Evolutionary conservation across 2,888 invertebrate genomes (phyloP).

Genomic region (Cetonia aurata): DNA sequence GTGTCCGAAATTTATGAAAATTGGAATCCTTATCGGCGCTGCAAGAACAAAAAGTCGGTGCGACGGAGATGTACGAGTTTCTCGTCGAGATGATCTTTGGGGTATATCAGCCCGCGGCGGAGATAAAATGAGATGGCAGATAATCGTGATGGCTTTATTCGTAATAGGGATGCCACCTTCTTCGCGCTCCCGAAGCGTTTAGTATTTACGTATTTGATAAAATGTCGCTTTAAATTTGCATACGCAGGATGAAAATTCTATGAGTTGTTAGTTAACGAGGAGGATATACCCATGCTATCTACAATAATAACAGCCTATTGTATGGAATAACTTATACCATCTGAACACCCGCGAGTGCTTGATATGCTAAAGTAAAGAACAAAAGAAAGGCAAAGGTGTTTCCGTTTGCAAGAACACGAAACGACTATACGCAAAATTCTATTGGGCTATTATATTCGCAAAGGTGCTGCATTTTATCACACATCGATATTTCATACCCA

Average conservation of each 20-base stretch:
- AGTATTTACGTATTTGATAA: constrained; percentile 20
- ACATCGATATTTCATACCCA: too few relatives aligned
- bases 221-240: constrained; percentile 3
- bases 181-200: constrained; percentile 18
- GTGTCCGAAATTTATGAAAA: constrained; percentile 60
- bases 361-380: too few relatives aligned
- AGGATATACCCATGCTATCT: too few relatives aligned
- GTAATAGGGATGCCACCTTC: neutral
- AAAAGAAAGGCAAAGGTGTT: too few relatives aligned
- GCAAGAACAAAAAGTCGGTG: constrained; percentile 23
- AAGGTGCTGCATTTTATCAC: too few relatives aligned
- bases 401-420: too few relatives aligned
- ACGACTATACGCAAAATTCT: too few relatives aligned
- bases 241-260: neutral
- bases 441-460: too few relatives aligned
- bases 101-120: constrained; percentile 20
- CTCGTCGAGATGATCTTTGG: constrained; percentile 13
- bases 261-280: too few relatives aligned
- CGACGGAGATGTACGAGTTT: constrained; percentile 20
- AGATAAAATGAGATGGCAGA: constrained; percentile 22
- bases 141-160: constrained; percentile 20
- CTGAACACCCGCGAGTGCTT: too few relatives aligned
- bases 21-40: constrained; percentile 59
- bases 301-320: too few relatives aligned
- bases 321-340: too few relatives aligned